A percentile compares a stretch with the other conserved stretches of the same genome.
These are phyloP conservation scores for Hydrotaea cyrtoneurina DNA, from an alignment of 2,888 invertebrate species.

Conservation along the genomic window DNA sequence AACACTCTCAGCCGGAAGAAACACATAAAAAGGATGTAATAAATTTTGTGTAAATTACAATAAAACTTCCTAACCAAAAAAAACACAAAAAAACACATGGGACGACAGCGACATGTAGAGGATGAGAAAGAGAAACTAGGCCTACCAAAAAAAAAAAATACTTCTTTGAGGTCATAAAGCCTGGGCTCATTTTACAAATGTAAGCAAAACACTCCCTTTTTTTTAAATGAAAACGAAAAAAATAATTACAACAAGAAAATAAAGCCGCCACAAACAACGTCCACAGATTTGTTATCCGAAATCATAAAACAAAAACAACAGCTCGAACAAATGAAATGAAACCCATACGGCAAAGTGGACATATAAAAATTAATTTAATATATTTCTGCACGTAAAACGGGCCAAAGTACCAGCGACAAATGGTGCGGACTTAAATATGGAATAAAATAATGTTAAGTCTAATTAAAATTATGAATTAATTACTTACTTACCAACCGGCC, in stretches of 20 bases:
- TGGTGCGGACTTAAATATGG: constrained; percentile 66
- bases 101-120: constrained; percentile 13
- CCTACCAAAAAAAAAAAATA: neutral
- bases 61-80: constrained; percentile 54
- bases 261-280: constrained; percentile 51
- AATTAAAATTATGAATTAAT: constrained; percentile 79
- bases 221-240: constrained; percentile 55
- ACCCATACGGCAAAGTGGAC: constrained; percentile 42
- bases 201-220: constrained; percentile 62
- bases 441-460: constrained; percentile 73
- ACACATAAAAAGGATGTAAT: constrained; percentile 68
- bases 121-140: neutral
- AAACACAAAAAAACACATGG: too few relatives aligned
- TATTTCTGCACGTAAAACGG: constrained; percentile 77
- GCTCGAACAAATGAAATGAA: constrained; percentile 45
- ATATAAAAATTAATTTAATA: constrained; percentile 75
- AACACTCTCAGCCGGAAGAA: constrained; percentile 11
- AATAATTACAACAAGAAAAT: constrained; percentile 55
- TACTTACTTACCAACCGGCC: constrained; percentile 42
- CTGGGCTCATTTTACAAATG: constrained; percentile 46
- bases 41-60: constrained; percentile 68
- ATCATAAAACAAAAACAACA: constrained; percentile 66
- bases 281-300: constrained; percentile 69
- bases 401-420: constrained; percentile 62
- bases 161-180: constrained; percentile 51